A percentile compares a stretch with the other conserved stretches of the same genome.
Evolutionary conservation across 30 jellyfish, hydroid and myxozoan species (phyloP).

Genomic region (Nemopilema nomurai): DNA sequence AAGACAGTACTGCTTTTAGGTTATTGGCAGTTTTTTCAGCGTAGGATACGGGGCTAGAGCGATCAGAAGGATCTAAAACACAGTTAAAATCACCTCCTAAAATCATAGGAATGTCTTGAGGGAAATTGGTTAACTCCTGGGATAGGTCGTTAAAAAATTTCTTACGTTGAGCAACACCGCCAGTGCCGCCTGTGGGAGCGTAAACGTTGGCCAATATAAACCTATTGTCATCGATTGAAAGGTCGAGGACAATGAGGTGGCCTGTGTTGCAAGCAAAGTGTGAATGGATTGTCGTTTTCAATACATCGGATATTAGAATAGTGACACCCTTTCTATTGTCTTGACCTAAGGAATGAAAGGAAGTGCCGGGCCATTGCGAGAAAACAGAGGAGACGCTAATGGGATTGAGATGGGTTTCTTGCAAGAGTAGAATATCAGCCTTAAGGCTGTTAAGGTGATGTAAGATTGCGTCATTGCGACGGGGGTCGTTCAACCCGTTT

Average conservation of each 20-base stretch:
- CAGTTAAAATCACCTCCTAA: conserved; percentile 33
- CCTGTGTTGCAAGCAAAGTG: conserved; percentile 1
- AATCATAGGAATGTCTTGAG: background rate
- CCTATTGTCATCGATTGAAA: background rate
- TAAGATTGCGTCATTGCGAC: conserved; percentile 4
- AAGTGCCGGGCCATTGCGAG: conserved; percentile 3
- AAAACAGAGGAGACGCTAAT: background rate
- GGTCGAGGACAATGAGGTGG: conserved; percentile 1
- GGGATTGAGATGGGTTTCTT: conserved; percentile 19
- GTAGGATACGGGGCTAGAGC: background rate
- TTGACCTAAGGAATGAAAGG: conserved; percentile 3
- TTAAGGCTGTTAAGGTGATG: background rate
- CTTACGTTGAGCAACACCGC: background rate
- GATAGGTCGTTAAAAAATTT: background rate
- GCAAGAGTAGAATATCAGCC: conserved; percentile 14
- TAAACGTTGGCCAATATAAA: conserved; percentile 2
- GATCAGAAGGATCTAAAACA: background rate
- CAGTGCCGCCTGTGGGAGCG: conserved; percentile 4
- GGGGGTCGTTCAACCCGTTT: conserved; percentile 30
- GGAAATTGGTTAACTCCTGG: background rate
- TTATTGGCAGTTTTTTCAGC: background rate
- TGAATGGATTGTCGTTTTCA: conserved; percentile 20
- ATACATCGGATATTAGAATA: conserved; percentile 8
- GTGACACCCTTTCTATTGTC: conserved; percentile 24
- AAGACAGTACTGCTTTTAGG: background rate